These are phyloP conservation scores for Leucania comma DNA, from an alignment of 2,888 invertebrate species.

Conservation along the genomic window DNA sequence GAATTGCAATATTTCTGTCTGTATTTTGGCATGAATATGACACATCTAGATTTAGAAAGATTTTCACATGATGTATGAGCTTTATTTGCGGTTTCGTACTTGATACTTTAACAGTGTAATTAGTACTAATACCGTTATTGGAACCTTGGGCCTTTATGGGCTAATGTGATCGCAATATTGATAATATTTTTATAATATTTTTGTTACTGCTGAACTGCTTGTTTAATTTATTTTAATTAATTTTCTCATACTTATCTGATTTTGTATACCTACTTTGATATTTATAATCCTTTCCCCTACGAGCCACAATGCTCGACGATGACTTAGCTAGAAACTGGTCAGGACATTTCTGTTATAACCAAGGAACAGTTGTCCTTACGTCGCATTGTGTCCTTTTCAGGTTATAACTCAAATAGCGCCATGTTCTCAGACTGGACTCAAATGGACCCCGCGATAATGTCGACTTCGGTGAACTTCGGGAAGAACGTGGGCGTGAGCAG, in stretches of 20 bases:
- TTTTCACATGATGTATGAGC: too few species aligned
- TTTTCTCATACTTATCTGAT: too few species aligned
- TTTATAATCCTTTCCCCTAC: background rate
- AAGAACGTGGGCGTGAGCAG: conserved; percentile 68
- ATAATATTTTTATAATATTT: too few species aligned
- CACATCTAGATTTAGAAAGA: too few species aligned
- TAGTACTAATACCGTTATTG: background rate
- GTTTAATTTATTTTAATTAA: background rate
- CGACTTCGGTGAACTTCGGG: conserved; percentile 92
- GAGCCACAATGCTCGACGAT: conserved; percentile 45
- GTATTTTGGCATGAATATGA: too few species aligned
- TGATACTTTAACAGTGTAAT: too few species aligned
- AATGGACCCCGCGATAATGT: conserved; percentile 98
- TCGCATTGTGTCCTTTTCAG: conserved; percentile 69
- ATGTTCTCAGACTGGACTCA: conserved; percentile 96
- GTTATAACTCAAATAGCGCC: conserved; percentile 78
- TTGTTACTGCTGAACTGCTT: background rate
- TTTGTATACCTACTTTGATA: background rate
- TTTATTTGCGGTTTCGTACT: too few species aligned
- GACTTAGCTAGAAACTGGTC: conserved; percentile 45
- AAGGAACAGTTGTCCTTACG: conserved; percentile 48
- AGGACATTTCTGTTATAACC: conserved; percentile 54
- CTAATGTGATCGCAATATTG: background rate
- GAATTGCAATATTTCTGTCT: too few species aligned
- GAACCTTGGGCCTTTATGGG: background rate